Conservation (phyloP, 2,888 invertebrate species). For the Morinoia aosen region DNA sequence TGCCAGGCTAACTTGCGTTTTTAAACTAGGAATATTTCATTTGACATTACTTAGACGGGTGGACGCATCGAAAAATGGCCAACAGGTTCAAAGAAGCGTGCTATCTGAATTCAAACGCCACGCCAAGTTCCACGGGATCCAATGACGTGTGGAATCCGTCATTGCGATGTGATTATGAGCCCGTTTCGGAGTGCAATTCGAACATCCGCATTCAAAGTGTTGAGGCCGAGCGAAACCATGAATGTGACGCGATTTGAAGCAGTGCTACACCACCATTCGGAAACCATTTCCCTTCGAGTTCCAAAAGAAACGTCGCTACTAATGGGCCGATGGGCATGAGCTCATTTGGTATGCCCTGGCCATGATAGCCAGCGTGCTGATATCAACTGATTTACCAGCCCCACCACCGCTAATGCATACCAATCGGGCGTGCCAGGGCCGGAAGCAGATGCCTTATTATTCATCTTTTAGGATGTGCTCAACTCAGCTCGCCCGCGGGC, state of each 20-base stretch:
- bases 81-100: background rate
- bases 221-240: background rate
- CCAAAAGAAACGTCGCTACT: background rate
- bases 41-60: background rate
- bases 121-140: background rate
- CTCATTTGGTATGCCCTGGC: conserved; percentile 41
- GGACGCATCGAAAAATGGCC: background rate
- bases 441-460: background rate
- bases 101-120: background rate
- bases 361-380: conserved; percentile 33
- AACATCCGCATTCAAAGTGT: background rate
- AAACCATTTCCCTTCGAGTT: background rate
- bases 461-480: background rate
- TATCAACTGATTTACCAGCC: conserved; percentile 46
- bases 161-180: background rate
- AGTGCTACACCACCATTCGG: background rate
- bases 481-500: background rate
- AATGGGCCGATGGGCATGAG: conserved; percentile 1
- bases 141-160: background rate
- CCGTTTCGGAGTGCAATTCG: background rate
- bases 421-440: background rate
- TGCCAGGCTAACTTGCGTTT: too few species aligned
- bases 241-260: background rate
- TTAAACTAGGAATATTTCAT: too few species aligned
- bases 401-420: conserved; percentile 30